Evolutionary conservation across 2,113 vertebrate species (phyloP), one percentile per base, ranked within the genome.

Genomic region (Crotalus helleri): DNA sequence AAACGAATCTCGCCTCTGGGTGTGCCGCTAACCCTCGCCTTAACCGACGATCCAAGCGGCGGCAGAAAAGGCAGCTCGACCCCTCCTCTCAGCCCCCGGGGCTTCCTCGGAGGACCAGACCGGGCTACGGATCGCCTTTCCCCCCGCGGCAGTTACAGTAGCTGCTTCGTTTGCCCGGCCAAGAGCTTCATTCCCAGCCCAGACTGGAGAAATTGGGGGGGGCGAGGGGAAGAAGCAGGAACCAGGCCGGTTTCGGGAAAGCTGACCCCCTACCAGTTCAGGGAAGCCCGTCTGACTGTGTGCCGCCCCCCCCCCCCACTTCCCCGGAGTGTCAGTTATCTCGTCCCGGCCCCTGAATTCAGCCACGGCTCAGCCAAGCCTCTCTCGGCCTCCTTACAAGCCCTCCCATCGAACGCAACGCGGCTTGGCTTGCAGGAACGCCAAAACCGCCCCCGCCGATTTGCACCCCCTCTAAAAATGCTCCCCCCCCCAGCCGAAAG

Each of bases 401-500:
- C 21, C 4, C 21, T 23, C 61, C 29, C 11, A 69, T n/a, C 3
- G 29, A 69, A n/a, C 4, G 61, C 61, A 29, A 29, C 46, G 46
- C 10, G 61, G 29, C 26, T 29, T 29, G 4, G 61, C 61, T n/a
- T 69, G 11, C 29, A n/a, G 61, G 12, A 69, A n/a, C 5, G 26
- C 1, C 11, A 5, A n/a, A 29, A 15, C 26, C 26, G 10, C 12
- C 61, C 26, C 26, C 4, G 61, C 26, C 61, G 29, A n/a, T n/a
- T 69, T 15, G 26, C 12, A 69, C 2, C 61, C 61, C 61, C 4
- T 69, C 29, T 4, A 69, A 69, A n/a, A 13, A 69, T 5, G 29
- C 10, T 4, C 0, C 0, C 61, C 0, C 29, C 11, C 29, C 1
- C 4, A 9, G 9, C 61, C 61, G 26, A 29, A 64, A 64, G 29